Conservation (phyloP, 2,113 vertebrate species). For the Arenaria interpres region DNA sequence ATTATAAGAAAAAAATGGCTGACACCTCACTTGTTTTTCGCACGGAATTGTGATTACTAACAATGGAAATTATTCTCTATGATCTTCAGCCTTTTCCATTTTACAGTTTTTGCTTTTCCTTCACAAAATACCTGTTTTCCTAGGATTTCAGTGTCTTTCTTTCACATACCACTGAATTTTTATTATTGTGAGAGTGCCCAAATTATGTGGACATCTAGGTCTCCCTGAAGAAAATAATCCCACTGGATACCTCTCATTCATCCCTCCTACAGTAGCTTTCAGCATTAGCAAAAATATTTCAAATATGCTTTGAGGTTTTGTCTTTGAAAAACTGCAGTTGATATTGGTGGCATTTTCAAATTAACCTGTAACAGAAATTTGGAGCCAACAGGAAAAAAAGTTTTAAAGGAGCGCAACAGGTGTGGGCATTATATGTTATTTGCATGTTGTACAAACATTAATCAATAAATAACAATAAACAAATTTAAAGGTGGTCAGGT, state of each 20-base stretch:
- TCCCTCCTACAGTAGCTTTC: neutral
- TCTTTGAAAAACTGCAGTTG: neutral
- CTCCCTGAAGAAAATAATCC: neutral
- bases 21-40: conserved; percentile 67
- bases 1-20: conserved; percentile 72
- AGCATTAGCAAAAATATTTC: neutral
- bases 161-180: neutral
- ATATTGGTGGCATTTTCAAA: neutral
- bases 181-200: neutral
- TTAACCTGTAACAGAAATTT: neutral
- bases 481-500: neutral
- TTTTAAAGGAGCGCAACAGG: neutral
- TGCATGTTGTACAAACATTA: neutral
- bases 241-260: neutral
- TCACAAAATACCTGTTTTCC: neutral
- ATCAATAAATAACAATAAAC: neutral
- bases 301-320: neutral
- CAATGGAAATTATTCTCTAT: neutral
- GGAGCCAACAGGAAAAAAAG: neutral
- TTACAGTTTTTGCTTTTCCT: neutral
- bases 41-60: conserved; percentile 43
- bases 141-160: neutral
- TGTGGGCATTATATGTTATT: neutral
- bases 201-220: neutral
- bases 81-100: neutral